Conservation (phyloP, 2,888 invertebrate species). For the Patella depressa region DNA sequence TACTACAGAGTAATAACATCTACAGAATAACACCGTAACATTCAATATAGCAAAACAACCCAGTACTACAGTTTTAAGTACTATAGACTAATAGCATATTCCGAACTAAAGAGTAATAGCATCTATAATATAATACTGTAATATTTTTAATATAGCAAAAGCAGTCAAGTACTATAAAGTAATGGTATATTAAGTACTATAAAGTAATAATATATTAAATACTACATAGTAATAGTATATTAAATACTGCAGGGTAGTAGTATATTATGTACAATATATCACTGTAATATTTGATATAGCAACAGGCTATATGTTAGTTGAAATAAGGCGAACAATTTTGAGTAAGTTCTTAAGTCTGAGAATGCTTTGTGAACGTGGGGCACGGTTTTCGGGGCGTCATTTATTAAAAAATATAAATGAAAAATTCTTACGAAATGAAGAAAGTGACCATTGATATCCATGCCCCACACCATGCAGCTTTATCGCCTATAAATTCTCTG, state of each 20-base stretch:
- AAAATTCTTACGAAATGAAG: conserved; percentile 54
- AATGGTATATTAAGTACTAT: not conserved
- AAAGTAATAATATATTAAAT: not conserved
- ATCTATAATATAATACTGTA: too few relatives aligned
- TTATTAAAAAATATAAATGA: not conserved
- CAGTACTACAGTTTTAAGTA: conserved; percentile 63
- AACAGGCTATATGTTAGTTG: too few relatives aligned
- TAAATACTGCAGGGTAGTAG: not conserved
- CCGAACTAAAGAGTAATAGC: not conserved
- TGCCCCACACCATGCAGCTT: conserved; percentile 63
- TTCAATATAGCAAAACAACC: too few relatives aligned
- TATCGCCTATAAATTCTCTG: conserved; percentile 51
- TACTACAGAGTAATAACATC: conserved; percentile 66
- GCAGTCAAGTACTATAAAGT: not conserved
- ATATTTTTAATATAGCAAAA: not conserved
- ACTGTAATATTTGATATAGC: too few relatives aligned
- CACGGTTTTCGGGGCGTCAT: too few relatives aligned
- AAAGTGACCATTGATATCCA: conserved; percentile 64
- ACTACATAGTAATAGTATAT: not conserved
- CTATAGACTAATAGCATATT: conserved; percentile 64
- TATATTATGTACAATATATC: too few relatives aligned
- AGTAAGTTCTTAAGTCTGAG: too few relatives aligned
- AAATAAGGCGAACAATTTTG: too few relatives aligned
- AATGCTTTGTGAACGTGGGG: too few relatives aligned
- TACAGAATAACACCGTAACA: too few relatives aligned